Conservation (phyloP, 2,797 vertebrate genomes). For the Argentina silus region DNA sequence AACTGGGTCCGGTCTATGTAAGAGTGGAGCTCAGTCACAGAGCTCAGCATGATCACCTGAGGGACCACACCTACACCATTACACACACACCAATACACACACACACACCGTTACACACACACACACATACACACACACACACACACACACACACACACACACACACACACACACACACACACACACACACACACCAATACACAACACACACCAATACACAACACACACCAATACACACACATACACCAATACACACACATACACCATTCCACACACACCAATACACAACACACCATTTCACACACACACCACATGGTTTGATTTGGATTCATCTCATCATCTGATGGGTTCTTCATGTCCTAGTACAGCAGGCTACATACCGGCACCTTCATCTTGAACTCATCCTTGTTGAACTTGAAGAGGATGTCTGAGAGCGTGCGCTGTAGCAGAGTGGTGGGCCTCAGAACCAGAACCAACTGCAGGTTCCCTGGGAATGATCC, state of each 20-base stretch:
- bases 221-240: slow-evolving; percentile 16
- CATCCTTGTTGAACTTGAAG: slow-evolving; percentile 95
- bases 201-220: not conserved
- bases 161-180: no score
- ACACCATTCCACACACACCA: not conserved
- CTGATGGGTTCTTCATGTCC: no score
- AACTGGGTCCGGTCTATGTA: slow-evolving; percentile 95
- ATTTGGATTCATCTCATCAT: no score
- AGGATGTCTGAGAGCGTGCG: slow-evolving; percentile 89
- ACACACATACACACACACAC: slow-evolving; percentile 14
- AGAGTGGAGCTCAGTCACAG: slow-evolving; percentile 90
- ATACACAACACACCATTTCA: not conserved
- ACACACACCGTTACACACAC: slow-evolving; percentile 10
- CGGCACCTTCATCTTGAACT: slow-evolving; percentile 99
- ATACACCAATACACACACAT: not conserved
- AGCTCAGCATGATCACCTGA: slow-evolving; percentile 98
- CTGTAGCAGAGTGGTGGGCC: slow-evolving; percentile 90
- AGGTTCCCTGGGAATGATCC: slow-evolving; percentile 96
- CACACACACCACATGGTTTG: no score
- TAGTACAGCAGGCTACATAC: slow-evolving; percentile 71
- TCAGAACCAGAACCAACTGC: slow-evolving; percentile 92
- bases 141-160: no score
- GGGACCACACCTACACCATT: slow-evolving; percentile 20
- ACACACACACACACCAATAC: no score
- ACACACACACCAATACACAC: slow-evolving; percentile 26